These are phyloP conservation scores for Zele albiditarsus DNA, from an alignment of 2,888 invertebrate genomes.

Conservation along the genomic window DNA sequence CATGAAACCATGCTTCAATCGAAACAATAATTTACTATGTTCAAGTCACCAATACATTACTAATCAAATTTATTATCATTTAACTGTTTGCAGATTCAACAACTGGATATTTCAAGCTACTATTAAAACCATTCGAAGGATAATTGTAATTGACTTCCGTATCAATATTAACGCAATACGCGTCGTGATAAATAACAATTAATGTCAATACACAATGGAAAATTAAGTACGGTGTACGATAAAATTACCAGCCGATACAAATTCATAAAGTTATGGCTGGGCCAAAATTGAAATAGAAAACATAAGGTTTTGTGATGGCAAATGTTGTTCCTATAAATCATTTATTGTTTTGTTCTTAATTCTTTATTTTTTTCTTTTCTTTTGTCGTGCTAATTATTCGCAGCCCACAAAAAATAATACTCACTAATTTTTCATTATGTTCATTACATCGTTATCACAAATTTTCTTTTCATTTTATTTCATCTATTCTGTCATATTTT, in stretches of 20 bases:
- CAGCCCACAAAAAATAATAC: too few species aligned
- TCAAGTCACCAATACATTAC: not conserved
- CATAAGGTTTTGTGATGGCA: not conserved
- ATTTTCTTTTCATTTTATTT: too few species aligned
- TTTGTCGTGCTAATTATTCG: not conserved
- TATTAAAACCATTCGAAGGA: constrained; percentile 59
- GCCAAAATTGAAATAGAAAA: not conserved
- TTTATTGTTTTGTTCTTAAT: not conserved
- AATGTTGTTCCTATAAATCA: not conserved
- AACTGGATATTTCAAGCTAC: constrained; percentile 66
- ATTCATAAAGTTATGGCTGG: not conserved
- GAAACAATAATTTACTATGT: not conserved
- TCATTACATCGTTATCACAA: too few species aligned
- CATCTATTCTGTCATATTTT: too few species aligned
- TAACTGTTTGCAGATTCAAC: constrained; percentile 58
- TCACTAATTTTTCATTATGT: too few species aligned
- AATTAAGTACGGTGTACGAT: not conserved
- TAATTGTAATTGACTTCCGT: not conserved
- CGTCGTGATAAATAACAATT: not conserved
- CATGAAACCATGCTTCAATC: too few species aligned
- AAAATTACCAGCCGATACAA: not conserved
- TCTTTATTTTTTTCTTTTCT: not conserved
- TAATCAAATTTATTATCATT: constrained; percentile 23
- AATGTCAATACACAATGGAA: constrained; percentile 2
- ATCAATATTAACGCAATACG: not conserved